These are phyloP conservation scores for Archilochus colubris DNA, from an alignment of 2,113 vertebrate species.

Conservation along the genomic window DNA sequence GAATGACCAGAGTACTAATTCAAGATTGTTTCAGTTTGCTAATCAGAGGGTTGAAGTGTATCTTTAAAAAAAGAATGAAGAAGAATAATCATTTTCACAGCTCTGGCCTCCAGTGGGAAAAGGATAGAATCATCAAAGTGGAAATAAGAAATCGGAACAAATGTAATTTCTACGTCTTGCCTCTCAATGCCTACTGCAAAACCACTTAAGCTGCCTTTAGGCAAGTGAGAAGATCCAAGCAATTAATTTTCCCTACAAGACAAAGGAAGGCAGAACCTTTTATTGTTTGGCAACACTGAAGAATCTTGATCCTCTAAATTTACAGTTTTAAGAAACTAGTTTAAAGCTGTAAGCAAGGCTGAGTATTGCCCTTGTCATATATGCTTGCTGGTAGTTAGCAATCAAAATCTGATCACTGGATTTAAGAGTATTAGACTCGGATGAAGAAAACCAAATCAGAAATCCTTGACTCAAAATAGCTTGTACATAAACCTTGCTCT, in stretches of 20 bases:
- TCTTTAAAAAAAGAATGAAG: not conserved
- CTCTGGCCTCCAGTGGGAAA: not conserved
- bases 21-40: not conserved
- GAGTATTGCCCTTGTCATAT: not conserved
- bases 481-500: not conserved
- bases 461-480: not conserved
- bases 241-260: not conserved
- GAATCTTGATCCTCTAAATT: not conserved
- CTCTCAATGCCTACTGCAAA: not conserved
- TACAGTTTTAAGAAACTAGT: not conserved
- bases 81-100: not conserved
- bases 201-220: not conserved
- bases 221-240: not conserved
- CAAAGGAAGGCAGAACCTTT: not conserved
- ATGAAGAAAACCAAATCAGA: not conserved
- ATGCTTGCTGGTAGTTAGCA: not conserved
- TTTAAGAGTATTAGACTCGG: not conserved
- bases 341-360: not conserved
- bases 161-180: slow-evolving; percentile 7
- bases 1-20: not conserved
- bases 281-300: not conserved
- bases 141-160: not conserved
- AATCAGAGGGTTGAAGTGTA: not conserved
- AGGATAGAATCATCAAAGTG: not conserved
- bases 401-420: not conserved